Percentiles rank a stretch among this genome's conserved stretches.
Conservation (phyloP, 1,140 invertebrate species). For the Pygmarrhopalites habei region DNA sequence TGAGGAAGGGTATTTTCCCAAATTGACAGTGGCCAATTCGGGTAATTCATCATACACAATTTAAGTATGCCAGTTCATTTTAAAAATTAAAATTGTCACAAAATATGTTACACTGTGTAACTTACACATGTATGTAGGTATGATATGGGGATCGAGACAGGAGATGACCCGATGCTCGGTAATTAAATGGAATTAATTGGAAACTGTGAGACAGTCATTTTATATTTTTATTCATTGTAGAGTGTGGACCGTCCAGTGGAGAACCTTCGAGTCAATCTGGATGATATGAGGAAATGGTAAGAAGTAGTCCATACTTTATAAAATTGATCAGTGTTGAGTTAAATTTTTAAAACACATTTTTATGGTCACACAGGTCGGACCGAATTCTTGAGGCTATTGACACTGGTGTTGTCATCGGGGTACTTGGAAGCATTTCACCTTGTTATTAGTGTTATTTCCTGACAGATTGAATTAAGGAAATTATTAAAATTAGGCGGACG, state of each 20-base stretch:
- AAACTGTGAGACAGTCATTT: too few species aligned
- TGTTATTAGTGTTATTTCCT: not conserved
- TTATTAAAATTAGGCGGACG: not conserved
- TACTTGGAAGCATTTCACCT: constrained; percentile 21
- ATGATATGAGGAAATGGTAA: too few species aligned
- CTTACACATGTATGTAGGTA: too few species aligned
- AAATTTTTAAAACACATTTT: constrained; percentile 44
- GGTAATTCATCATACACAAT: too few species aligned
- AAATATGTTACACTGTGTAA: too few species aligned
- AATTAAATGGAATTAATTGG: not conserved
- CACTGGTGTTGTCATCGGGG: constrained; percentile 46
- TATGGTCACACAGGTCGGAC: constrained; percentile 65
- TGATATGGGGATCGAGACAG: constrained; percentile 18
- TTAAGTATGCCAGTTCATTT: too few species aligned
- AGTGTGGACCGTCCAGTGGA: too few species aligned
- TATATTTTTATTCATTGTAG: too few species aligned
- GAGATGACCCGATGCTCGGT: constrained; percentile 14
- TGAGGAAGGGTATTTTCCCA: constrained; percentile 25
- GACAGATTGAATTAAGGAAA: too few species aligned
- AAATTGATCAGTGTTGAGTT: not conserved
- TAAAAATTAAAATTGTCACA: too few species aligned
- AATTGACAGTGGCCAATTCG: constrained; percentile 14
- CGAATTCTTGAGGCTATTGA: constrained; percentile 66
- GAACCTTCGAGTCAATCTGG: too few species aligned
- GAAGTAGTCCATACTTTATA: not conserved